phyloP scores from a whole-genome alignment of 1,140 invertebrate species.

The Thaumetopoea pityocampa region DNA sequence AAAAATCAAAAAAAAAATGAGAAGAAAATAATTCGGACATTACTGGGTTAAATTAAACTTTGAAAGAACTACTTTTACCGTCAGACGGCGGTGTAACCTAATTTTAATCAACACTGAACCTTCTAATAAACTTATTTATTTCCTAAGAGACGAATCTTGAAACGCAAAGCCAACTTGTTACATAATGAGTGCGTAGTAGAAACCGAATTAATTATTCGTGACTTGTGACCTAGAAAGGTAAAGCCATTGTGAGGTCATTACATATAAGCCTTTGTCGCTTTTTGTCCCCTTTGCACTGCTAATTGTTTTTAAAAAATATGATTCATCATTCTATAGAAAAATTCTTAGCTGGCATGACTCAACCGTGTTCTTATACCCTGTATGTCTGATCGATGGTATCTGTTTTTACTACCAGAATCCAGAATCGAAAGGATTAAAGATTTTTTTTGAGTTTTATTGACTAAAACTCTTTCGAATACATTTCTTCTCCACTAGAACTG shows the following conservation, averaged over 20 bases:
- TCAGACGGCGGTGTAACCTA: constrained; percentile 1
- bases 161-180: constrained; percentile 7
- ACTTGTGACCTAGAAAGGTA: constrained; percentile 21
- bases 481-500: too few relatives aligned
- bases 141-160: constrained; percentile 1
- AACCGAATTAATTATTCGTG: constrained; percentile 20
- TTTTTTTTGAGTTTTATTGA: too few relatives aligned
- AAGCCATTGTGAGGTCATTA: constrained; percentile 10
- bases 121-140: constrained; percentile 3
- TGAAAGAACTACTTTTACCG: too few relatives aligned
- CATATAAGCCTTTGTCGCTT: constrained; percentile 1
- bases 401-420: too few relatives aligned
- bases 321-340: constrained; percentile 11
- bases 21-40: too few relatives aligned
- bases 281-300: constrained; percentile 1
- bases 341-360: constrained; percentile 1
- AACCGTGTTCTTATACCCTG: background rate
- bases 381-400: constrained; percentile 6
- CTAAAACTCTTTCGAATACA: too few relatives aligned
- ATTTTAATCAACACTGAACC: constrained; percentile 1
- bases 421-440: too few relatives aligned
- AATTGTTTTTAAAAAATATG: constrained; percentile 18
- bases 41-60: too few relatives aligned
- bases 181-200: constrained; percentile 6
- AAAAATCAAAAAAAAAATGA: too few relatives aligned